Percentiles rank a stretch among this genome's conserved stretches.
phyloP scores from a whole-genome alignment of 2,797 vertebrate genomes.

The Manis javanica region DNA sequence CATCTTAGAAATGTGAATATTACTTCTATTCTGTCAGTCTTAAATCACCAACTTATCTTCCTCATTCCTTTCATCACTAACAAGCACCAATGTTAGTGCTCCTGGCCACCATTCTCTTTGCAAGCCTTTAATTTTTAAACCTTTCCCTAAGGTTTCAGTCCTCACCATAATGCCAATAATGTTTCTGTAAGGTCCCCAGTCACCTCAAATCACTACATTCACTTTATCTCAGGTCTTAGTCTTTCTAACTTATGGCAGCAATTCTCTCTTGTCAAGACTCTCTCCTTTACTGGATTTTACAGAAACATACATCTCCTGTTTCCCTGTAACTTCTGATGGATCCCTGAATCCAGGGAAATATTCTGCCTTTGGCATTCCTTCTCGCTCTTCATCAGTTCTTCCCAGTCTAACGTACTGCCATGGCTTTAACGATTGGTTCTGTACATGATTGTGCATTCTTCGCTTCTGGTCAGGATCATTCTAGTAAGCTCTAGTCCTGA shows the following conservation, averaged over 20 bases:
- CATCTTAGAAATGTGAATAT: not conserved
- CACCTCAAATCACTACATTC: not conserved
- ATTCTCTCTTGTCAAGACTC: not conserved
- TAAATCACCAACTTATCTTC: not conserved
- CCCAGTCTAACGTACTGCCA: not conserved
- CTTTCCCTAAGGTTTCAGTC: not conserved
- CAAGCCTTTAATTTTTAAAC: not conserved
- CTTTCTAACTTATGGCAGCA: not conserved
- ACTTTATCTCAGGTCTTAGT: not conserved
- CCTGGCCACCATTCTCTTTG: not conserved
- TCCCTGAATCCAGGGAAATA: not conserved
- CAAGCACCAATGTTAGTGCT: not conserved
- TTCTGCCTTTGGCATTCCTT: not conserved
- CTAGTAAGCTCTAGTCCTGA: not conserved
- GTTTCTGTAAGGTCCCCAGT: not conserved
- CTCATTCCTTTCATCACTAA: not conserved
- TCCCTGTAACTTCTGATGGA: not conserved
- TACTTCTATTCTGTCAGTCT: not conserved
- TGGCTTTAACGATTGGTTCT: slow-evolving; percentile 17
- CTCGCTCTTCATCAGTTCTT: not conserved
- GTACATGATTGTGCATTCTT: not conserved
- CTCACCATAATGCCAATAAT: not conserved
- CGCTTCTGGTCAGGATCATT: not conserved
- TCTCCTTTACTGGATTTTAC: not conserved
- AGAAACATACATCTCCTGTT: not conserved